phyloP scores from a whole-genome alignment of 2,888 invertebrate species.

The Apodemia duryi region DNA sequence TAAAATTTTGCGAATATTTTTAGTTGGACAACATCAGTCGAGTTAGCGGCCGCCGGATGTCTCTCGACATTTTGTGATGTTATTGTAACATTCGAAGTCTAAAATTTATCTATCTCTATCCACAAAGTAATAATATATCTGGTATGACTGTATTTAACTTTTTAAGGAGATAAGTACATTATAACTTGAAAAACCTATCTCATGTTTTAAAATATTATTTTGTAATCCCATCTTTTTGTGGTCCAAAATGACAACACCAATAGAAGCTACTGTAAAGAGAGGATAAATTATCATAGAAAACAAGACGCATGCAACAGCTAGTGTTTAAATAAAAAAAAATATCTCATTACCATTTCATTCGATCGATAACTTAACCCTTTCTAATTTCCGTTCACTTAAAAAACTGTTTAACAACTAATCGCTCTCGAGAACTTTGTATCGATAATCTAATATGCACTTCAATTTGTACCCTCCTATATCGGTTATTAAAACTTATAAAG shows the following conservation, averaged over 20 bases:
- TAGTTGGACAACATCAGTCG: too few species aligned
- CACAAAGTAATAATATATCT: too few species aligned
- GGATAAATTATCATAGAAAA: background rate
- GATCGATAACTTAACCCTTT: background rate
- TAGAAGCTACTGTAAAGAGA: background rate
- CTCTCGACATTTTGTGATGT: too few species aligned
- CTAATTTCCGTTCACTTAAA: constrained; percentile 3
- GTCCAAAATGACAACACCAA: background rate
- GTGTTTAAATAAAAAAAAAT: background rate
- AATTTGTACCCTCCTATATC: constrained; percentile 48
- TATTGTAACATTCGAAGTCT: too few species aligned
- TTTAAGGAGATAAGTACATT: too few species aligned
- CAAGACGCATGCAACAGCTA: background rate
- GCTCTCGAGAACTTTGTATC: constrained; percentile 29
- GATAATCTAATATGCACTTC: constrained; percentile 37
- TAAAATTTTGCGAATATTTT: too few species aligned
- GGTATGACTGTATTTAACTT: too few species aligned
- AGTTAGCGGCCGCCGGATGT: too few species aligned
- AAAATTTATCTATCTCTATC: too few species aligned
- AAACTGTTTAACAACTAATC: constrained; percentile 11
- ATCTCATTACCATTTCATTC: constrained; percentile 3
- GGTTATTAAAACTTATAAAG: constrained; percentile 62
- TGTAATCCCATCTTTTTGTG: too few species aligned
- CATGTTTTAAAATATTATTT: too few species aligned
- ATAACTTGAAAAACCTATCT: too few species aligned